Conservation (phyloP, 1,140 invertebrate genomes). For the Maconellicoccus hirsutus region DNA sequence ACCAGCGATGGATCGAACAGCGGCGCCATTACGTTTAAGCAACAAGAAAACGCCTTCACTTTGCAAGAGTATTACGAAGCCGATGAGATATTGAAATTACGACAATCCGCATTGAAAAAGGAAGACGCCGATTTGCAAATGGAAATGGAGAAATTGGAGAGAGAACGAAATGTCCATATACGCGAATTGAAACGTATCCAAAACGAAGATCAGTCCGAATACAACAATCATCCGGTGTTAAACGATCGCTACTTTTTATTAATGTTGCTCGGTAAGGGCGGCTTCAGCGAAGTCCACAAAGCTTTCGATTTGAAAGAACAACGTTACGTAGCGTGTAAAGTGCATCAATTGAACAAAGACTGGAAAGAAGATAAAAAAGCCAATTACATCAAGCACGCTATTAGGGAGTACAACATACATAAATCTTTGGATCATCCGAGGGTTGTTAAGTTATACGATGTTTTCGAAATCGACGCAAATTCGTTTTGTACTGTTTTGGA, state of each 20-base stretch:
- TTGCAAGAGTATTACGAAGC: slow-evolving; percentile 88
- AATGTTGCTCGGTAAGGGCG: slow-evolving; percentile 95
- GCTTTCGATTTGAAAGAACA: slow-evolving; percentile 97
- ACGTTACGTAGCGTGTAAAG: slow-evolving; percentile 97
- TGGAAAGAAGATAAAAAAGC: slow-evolving; percentile 99
- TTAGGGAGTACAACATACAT: slow-evolving; percentile 98
- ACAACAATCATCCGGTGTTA: slow-evolving; percentile 68
- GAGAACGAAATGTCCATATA: slow-evolving; percentile 96
- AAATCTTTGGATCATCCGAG: slow-evolving; percentile 95
- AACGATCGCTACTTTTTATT: slow-evolving; percentile 84
- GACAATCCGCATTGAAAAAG: slow-evolving; percentile 93
- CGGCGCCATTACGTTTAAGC: slow-evolving; percentile 77
- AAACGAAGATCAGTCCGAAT: slow-evolving; percentile 91
- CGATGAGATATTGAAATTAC: slow-evolving; percentile 82
- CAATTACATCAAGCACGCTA: slow-evolving; percentile 99
- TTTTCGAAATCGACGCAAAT: slow-evolving; percentile 99
- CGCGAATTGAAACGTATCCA: slow-evolving; percentile 97
- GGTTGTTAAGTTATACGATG: slow-evolving; percentile 95
- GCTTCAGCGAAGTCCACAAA: slow-evolving; percentile 98
- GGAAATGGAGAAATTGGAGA: slow-evolving; percentile 96
- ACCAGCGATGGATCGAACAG: slow-evolving; percentile 43
- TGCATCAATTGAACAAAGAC: slow-evolving; percentile 98
- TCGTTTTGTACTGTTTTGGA: slow-evolving; percentile 99
- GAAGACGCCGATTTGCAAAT: slow-evolving; percentile 94
- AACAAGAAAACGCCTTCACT: slow-evolving; percentile 55